Conservation (phyloP, 2,113 vertebrate genomes). For the Anhinga anhinga region DNA sequence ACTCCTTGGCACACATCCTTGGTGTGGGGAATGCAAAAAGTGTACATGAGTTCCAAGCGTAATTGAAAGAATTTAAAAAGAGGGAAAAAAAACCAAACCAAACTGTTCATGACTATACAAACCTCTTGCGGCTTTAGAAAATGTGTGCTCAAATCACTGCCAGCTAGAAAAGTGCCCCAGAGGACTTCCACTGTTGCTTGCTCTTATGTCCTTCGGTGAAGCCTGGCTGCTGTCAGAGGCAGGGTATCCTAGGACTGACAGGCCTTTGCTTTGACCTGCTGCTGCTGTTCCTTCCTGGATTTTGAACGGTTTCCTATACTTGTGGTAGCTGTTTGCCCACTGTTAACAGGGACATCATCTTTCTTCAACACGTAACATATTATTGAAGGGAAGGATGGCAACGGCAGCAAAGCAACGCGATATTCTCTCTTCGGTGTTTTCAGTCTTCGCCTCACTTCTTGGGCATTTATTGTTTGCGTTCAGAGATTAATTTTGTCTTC, state of each 20-base stretch:
- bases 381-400: not conserved
- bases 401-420: not conserved
- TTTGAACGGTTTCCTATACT: not conserved
- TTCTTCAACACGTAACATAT: rapidly evolving
- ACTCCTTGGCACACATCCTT: not conserved
- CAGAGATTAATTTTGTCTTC: not conserved
- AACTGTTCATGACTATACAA: not conserved
- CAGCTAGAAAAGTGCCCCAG: not conserved
- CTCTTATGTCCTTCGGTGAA: not conserved
- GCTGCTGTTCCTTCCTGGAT: not conserved
- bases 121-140: not conserved
- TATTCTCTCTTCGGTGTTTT: not conserved
- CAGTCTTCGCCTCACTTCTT: not conserved
- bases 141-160: not conserved
- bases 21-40: not conserved
- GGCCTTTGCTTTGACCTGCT: not conserved
- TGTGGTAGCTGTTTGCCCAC: not conserved
- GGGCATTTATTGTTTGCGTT: not conserved
- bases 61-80: not conserved
- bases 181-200: not conserved
- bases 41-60: not conserved
- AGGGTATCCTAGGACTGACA: not conserved
- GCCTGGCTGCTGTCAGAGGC: not conserved
- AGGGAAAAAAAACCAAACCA: not conserved
- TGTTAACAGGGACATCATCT: not conserved